Evolutionary conservation across 2,113 vertebrate genomes (phyloP).

Genomic region (Echinops telfairi): DNA sequence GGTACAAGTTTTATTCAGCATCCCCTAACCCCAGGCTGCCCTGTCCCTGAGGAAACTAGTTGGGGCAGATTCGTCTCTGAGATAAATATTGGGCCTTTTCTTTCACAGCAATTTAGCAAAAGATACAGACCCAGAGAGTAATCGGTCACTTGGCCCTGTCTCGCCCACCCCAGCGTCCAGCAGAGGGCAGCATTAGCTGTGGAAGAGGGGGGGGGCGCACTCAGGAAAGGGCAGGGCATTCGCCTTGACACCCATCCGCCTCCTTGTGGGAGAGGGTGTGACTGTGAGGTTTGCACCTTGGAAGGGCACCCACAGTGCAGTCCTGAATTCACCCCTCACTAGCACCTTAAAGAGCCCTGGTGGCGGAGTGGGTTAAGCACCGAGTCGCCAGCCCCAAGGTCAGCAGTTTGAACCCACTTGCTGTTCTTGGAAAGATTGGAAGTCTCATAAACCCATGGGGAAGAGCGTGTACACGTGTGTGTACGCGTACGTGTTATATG

Average conservation of each 20-base stretch:
- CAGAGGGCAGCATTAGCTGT: no score
- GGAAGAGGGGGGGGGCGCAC: neutral
- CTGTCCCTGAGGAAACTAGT: constrained; percentile 51
- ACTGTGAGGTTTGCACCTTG: neutral
- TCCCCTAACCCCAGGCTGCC: neutral
- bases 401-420: no score
- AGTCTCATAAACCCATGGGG: no score
- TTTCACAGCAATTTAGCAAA: constrained; percentile 37
- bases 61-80: neutral
- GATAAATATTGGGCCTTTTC: constrained; percentile 58
- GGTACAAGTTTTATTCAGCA: constrained; percentile 25
- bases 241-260: no score
- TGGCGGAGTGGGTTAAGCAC: neutral
- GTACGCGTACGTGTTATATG: no score
- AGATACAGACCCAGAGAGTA: constrained; percentile 11
- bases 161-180: no score
- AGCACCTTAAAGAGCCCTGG: neutral
- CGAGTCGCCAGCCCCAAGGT: no score
- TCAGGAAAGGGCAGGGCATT: no score
- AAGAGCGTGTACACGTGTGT: no score
- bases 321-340: neutral
- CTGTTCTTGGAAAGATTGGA: no score
- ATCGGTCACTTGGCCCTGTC: no score
- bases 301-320: constrained; percentile 5
- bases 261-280: no score